These are phyloP conservation scores for Macrotis lagotis DNA, from an alignment of 2,113 vertebrate species.

Conservation along the genomic window DNA sequence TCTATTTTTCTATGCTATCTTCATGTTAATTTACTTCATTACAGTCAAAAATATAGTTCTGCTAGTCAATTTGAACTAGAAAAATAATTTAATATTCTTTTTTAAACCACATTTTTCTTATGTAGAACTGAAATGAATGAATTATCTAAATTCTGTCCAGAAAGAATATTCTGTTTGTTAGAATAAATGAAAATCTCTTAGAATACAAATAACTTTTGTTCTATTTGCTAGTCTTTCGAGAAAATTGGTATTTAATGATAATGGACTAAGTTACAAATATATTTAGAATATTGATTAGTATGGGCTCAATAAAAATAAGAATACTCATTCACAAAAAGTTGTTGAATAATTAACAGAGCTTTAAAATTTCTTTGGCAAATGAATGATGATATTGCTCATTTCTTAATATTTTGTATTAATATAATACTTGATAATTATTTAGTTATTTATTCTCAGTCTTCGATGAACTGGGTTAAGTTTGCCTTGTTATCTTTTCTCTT, in stretches of 20 bases:
- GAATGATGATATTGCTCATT: neutral
- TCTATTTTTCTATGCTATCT: neutral
- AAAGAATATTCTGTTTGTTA: neutral
- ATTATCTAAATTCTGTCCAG: constrained; percentile 40
- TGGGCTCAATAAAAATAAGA: neutral
- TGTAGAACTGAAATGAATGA: constrained; percentile 63
- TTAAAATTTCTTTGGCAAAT: constrained; percentile 17
- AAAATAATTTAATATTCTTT: constrained; percentile 31
- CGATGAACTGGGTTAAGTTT: constrained; percentile 18
- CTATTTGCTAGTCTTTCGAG: constrained; percentile 63
- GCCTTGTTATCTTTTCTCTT: neutral
- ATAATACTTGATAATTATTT: constrained; percentile 5
- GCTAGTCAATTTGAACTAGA: constrained; percentile 51
- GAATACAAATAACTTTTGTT: constrained; percentile 66
- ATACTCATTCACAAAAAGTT: neutral
- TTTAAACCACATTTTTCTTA: neutral
- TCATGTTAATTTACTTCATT: neutral
- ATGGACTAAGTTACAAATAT: constrained; percentile 44
- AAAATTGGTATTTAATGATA: constrained; percentile 63
- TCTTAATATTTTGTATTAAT: neutral
- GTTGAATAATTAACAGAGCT: neutral
- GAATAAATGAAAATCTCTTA: constrained; percentile 65
- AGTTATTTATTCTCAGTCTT: constrained; percentile 3
- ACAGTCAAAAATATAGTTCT: neutral
- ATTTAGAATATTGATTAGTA: neutral